phyloP scores from a whole-genome alignment of 2,888 invertebrate species.

The Anodontia alba region DNA sequence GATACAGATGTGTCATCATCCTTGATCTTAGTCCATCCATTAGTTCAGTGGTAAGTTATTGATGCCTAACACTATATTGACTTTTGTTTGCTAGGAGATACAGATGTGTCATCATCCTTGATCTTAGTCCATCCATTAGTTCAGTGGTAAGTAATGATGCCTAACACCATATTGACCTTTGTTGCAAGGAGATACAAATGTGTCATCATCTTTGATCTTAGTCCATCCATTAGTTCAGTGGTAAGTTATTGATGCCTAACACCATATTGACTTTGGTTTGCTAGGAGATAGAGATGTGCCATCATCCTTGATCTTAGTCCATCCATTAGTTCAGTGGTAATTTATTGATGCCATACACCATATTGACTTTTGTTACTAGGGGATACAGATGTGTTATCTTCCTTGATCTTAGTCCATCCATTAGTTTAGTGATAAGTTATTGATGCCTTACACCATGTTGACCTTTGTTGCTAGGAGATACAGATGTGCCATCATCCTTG shows the following conservation, averaged over 20 bases:
- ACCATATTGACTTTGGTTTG: constrained; percentile 88
- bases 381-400: constrained; percentile 91
- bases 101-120: constrained; percentile 90
- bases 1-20: constrained; percentile 90
- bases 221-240: constrained; percentile 90
- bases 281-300: constrained; percentile 90
- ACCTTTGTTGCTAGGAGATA: constrained; percentile 90
- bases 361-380: constrained; percentile 89
- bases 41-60: constrained; percentile 88
- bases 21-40: constrained; percentile 92
- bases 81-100: constrained; percentile 90
- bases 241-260: constrained; percentile 86
- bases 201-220: constrained; percentile 91
- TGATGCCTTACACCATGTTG: constrained; percentile 84
- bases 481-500: constrained; percentile 90
- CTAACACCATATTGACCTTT: constrained; percentile 87
- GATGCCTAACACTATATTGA: constrained; percentile 84
- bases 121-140: constrained; percentile 91
- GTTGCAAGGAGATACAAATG: constrained; percentile 90
- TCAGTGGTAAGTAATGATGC: constrained; percentile 87
- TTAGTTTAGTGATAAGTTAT: constrained; percentile 89
- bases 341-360: constrained; percentile 81
- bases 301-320: constrained; percentile 92
- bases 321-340: constrained; percentile 90
- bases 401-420: constrained; percentile 92